Percentiles rank a stretch among this genome's conserved stretches.
These are phyloP conservation scores for Neopipo cinnamomea DNA, from an alignment of 2,113 vertebrate species.

Conservation along the genomic window DNA sequence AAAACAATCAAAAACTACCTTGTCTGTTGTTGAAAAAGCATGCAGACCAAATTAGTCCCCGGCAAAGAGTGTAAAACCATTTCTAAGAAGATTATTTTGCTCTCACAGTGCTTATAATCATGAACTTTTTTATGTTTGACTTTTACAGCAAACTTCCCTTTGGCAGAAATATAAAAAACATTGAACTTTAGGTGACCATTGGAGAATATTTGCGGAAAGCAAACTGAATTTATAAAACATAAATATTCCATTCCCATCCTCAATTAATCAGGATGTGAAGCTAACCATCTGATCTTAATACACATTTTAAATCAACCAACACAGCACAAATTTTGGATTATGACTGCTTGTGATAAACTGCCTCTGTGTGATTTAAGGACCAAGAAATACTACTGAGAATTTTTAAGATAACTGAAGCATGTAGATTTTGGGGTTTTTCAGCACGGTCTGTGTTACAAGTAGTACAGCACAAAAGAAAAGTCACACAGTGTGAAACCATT, in stretches of 20 bases:
- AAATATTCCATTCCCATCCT: background rate
- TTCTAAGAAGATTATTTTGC: conserved; percentile 23
- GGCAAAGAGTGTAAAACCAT: background rate
- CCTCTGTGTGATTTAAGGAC: background rate
- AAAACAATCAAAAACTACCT: background rate
- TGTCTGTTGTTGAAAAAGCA: background rate
- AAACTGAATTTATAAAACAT: background rate
- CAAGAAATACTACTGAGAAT: background rate
- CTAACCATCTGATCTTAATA: background rate
- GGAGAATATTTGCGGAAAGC: conserved; percentile 6
- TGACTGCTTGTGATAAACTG: background rate
- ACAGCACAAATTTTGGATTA: background rate
- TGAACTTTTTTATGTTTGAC: background rate
- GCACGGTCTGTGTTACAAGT: background rate
- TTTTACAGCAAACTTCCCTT: background rate
- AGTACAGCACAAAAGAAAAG: background rate
- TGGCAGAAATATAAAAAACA: background rate
- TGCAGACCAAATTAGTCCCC: background rate
- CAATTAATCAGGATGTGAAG: background rate
- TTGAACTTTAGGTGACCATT: conserved; percentile 23
- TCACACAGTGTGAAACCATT: background rate
- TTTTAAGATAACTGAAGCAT: background rate
- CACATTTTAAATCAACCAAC: background rate
- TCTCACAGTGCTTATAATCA: background rate
- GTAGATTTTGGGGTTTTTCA: background rate